Base-by-base conservation (phyloP, 2,113 vertebrate species). In the Notothenia rossii region DNA sequence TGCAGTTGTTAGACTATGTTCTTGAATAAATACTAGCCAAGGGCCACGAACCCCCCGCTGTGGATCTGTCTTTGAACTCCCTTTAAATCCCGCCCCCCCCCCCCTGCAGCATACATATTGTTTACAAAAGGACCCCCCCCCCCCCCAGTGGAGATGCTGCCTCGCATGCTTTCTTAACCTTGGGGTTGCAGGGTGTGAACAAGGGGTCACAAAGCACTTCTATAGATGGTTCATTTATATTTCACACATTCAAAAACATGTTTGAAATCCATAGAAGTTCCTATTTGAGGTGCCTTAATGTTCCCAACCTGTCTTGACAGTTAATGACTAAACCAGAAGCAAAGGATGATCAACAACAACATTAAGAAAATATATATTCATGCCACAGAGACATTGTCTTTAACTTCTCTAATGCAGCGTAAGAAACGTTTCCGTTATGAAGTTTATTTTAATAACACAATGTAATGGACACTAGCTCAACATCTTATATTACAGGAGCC, bases 11-110 rank as follows among this genome's bases (percentile, higher is more conserved):
- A 40, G 40, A 48, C 25, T 22, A 13, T 29, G 15, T 53, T 81
- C 40, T 72, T 69, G 20, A 53, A 56, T 60, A 77, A n/a, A 48
- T 3, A 20, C 55, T 17, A 72, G 78, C 64, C 61, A 1, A 46
- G 3, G 51, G 72, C 51, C 17, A 10, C 18, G 0, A 67, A 22
- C 59, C 7, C 20, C 18, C 66, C 48, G 25, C 22, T 11, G 55
- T 10, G 49, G 17, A 45, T n/a, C 59, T 67, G 9, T 54, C 64
- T 85, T 51, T 83, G 59, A 84, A 80, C 81, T 72, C n/a, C 49
- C 29, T 62, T 50, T 61, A 58, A 68, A 22, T 22, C 22, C 22
- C 22, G 22, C 46, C 55, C 10, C 45, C 1, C 33, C 4, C 4
- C 7, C 5, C 4, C 11, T 3, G 7, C 17, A 40, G 36, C 50